Evolutionary conservation across 2,113 vertebrate genomes (phyloP).

Genomic region (Gallinago jamesoni): DNA sequence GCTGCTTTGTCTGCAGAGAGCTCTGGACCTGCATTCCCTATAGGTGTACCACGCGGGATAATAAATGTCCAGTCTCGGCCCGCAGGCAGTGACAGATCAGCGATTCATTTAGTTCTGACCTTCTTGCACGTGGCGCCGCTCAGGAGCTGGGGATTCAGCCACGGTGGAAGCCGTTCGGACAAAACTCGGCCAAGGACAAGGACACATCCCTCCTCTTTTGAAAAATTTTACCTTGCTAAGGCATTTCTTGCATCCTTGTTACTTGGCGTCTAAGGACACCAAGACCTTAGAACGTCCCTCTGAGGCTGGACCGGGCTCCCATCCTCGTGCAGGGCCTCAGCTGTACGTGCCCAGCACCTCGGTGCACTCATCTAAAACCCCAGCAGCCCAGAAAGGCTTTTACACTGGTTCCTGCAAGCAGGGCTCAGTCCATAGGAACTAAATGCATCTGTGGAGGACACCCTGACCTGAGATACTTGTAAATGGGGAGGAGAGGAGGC

Average conservation of each 20-base stretch:
- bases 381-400: neutral
- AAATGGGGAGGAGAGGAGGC: neutral
- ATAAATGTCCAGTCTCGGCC: neutral
- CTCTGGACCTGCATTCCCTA: rapidly evolving
- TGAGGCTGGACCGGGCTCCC: neutral
- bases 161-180: neutral
- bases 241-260: neutral
- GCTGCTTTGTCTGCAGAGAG: neutral
- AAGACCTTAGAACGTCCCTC: neutral
- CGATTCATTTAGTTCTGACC: neutral
- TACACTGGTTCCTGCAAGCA: neutral
- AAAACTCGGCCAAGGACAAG: neutral
- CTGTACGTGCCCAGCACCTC: neutral
- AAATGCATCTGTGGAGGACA: neutral
- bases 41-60: rapidly evolving
- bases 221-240: neutral
- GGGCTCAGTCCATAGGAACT: neutral
- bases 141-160: neutral
- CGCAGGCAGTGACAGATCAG: neutral
- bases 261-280: neutral
- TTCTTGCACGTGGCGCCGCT: neutral
- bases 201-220: neutral
- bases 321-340: neutral
- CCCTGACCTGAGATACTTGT: neutral
- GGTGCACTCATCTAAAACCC: neutral